Evolutionary conservation across 1,140 invertebrate genomes (phyloP).

Genomic region (Drosophila grimshawi): DNA sequence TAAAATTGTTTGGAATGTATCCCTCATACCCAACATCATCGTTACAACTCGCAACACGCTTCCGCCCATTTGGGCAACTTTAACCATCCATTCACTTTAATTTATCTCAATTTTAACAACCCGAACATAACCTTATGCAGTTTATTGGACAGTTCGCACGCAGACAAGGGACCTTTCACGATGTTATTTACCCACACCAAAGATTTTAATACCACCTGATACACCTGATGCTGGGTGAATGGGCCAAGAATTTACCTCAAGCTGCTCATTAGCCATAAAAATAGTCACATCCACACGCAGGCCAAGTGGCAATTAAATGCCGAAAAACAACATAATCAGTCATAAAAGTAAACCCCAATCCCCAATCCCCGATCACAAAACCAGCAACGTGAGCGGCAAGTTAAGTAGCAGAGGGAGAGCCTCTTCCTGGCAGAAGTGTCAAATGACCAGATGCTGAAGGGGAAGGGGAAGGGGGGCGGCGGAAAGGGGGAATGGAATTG

Average conservation of each 20-base stretch:
- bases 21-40: no score
- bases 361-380: not conserved
- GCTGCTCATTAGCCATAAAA: conserved; percentile 78
- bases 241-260: conserved; percentile 53
- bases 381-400: conserved; percentile 64
- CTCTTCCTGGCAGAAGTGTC: conserved; percentile 49
- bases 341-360: conserved; percentile 56
- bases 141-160: conserved; percentile 55
- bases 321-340: conserved; percentile 78
- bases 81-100: conserved; percentile 55
- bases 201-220: conserved; percentile 6
- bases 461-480: no score
- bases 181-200: conserved; percentile 16
- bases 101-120: conserved; percentile 45
- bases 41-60: no score
- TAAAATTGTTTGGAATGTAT: no score
- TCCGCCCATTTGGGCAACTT: not conserved
- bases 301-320: conserved; percentile 78
- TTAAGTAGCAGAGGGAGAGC: conserved; percentile 35
- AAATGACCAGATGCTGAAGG: conserved; percentile 52
- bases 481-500: not conserved
- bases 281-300: conserved; percentile 66
- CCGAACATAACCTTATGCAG: conserved; percentile 47
- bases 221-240: conserved; percentile 56
- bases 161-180: not conserved